Evolutionary conservation across 2,888 invertebrate species (phyloP).

Genomic region (Troides oblongomaculatus): DNA sequence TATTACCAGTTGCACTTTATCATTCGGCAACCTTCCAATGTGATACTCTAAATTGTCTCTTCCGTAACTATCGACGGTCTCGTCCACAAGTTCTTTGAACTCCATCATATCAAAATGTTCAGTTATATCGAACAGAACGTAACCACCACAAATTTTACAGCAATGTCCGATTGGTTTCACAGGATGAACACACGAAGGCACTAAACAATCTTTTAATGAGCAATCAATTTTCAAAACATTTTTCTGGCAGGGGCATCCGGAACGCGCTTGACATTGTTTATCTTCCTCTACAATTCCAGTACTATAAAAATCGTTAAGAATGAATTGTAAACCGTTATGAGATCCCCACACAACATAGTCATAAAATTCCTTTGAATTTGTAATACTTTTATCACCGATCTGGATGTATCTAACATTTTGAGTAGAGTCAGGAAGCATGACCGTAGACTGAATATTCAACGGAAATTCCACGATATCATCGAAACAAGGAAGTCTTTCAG

Average conservation of each 20-base stretch:
- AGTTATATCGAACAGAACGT: constrained; percentile 50
- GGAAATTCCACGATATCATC: constrained; percentile 69
- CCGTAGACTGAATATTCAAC: constrained; percentile 45
- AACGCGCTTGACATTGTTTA: constrained; percentile 41
- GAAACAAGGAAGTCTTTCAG: constrained; percentile 70
- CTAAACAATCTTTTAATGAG: constrained; percentile 54
- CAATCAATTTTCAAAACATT: constrained; percentile 53
- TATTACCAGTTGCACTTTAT: constrained; percentile 59
- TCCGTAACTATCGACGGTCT: constrained; percentile 46
- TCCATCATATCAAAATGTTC: constrained; percentile 51
- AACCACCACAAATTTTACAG: constrained; percentile 68
- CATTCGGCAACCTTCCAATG: constrained; percentile 48
- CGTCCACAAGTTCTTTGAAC: constrained; percentile 52
- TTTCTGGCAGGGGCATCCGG: constrained; percentile 65
- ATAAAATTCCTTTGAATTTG: constrained; percentile 30
- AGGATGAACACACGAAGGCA: constrained; percentile 55
- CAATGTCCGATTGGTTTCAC: constrained; percentile 65
- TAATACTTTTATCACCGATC: constrained; percentile 39
- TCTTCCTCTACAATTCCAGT: constrained; percentile 42
- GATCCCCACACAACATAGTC: constrained; percentile 31
- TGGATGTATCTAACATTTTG: constrained; percentile 49
- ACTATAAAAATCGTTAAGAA: constrained; percentile 40
- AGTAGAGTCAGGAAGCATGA: constrained; percentile 48
- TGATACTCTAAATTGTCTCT: constrained; percentile 49
- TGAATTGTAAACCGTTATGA: constrained; percentile 45